Evolutionary conservation across 2,113 vertebrate species (phyloP).

Genomic region (Paramisgurnus dabryanus): DNA sequence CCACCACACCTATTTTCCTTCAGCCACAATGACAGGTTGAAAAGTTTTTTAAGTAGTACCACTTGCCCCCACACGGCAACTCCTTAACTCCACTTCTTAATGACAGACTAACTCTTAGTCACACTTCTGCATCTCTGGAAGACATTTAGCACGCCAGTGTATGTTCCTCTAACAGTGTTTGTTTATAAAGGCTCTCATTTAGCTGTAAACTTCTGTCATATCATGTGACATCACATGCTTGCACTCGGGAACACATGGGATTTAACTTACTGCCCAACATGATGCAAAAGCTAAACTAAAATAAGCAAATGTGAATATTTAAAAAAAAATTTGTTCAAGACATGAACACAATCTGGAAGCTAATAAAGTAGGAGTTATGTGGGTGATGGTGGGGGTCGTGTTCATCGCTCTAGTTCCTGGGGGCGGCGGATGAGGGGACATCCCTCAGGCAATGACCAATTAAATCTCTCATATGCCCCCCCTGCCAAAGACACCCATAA

Average conservation of each 20-base stretch:
- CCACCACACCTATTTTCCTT: neutral
- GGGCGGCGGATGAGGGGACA: neutral
- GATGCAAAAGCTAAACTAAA: too few species aligned
- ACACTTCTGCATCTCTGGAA: constrained; percentile 56
- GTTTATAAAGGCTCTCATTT: constrained; percentile 38
- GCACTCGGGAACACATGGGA: neutral
- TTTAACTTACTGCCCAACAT: neutral
- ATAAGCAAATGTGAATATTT: too few species aligned
- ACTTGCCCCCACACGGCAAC: constrained; percentile 34
- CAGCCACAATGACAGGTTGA: constrained; percentile 38
- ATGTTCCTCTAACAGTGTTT: constrained; percentile 46
- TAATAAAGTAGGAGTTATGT: neutral
- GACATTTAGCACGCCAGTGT: constrained; percentile 39
- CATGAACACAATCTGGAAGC: constrained; percentile 32
- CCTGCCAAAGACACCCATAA: constrained; percentile 62
- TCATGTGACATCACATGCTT: constrained; percentile 2
- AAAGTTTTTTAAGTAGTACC: constrained; percentile 34
- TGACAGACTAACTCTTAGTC: constrained; percentile 68
- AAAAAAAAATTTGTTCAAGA: too few species aligned
- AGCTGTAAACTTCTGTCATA: neutral
- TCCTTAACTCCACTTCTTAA: constrained; percentile 57
- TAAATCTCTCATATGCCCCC: constrained; percentile 73
- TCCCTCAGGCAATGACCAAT: constrained; percentile 64
- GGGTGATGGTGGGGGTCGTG: neutral
- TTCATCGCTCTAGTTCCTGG: neutral